Percentiles rank a stretch among this genome's conserved stretches.
Evolutionary conservation across 2,797 vertebrate species (phyloP).

Genomic region (Sebastes steindachneri): DNA sequence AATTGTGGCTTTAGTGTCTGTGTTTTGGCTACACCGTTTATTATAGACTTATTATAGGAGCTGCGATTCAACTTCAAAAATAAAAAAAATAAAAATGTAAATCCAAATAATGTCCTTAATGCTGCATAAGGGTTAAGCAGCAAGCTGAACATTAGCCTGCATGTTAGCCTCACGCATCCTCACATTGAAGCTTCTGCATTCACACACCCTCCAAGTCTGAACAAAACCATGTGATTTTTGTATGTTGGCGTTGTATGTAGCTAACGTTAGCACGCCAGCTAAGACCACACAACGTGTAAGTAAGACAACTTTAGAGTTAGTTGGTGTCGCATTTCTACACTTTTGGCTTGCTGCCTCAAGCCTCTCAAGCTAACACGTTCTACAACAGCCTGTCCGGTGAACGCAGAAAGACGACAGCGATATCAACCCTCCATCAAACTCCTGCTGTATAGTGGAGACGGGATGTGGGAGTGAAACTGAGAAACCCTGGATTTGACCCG

Average conservation of each 20-base stretch:
- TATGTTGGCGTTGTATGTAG: not conserved
- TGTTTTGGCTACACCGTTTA: no score
- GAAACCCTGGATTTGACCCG: conserved; percentile 34
- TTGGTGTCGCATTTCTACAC: no score
- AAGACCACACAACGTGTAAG: not conserved
- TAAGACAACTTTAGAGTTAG: not conserved
- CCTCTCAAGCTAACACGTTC: not conserved
- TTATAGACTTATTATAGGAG: no score
- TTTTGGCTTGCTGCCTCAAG: not conserved
- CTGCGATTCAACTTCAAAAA: no score
- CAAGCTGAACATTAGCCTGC: not conserved
- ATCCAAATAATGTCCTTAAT: not conserved
- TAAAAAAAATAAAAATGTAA: no score
- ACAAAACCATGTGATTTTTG: not conserved
- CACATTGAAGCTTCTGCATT: not conserved
- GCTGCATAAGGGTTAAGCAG: not conserved
- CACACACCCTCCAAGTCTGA: not conserved
- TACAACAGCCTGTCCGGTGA: not conserved
- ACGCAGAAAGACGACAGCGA: not conserved
- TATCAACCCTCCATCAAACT: not conserved
- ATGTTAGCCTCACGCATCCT: not conserved
- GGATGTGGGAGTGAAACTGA: conserved; percentile 14
- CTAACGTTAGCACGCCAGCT: not conserved
- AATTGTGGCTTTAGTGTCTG: no score
- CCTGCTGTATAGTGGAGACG: not conserved